Evolutionary conservation across 64 coral and sea anemone genomes (phyloP), one percentile per base, ranked within the genome.

Genomic region (Cladopsammia gracilis): DNA sequence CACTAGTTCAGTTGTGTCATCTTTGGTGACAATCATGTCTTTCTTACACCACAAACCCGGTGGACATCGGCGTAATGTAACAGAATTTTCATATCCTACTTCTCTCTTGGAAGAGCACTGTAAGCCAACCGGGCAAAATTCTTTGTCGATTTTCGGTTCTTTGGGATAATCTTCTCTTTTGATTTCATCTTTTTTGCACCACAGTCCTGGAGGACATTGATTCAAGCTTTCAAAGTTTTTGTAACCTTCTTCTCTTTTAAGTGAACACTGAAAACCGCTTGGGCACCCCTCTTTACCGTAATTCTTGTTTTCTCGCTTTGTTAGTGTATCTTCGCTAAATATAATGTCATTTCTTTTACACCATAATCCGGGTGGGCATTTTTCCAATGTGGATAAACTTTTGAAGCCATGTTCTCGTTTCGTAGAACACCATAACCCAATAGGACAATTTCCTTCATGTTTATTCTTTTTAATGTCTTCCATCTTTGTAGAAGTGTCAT

Each of bases 11-110:
- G 8, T 67, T 44, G 13, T 50, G 10, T 46, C 61, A 15, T 68
- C 80, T 43, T 80, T 60, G 77, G 24, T 58, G 0, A 20, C 34
- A 75, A 74, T 60, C 26, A 50, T 61, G 20, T 78, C 80, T 77
- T 71, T 73, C 58, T 86, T 92, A 24, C 90, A 92, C 90, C 90
- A 92, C 70, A 92, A 46, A 24, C 90, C 90, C 8, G 90, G 90
- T 56, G 90, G 90, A 66, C 91, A 93, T 0, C 53, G 23, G 7
- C 10, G 47, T 42, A 75, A 34, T 20, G 72, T 62, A 20, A 18
- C 19, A 25, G 50, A 61, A 19, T 46, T 67, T 26, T 76, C 58
- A 64, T 58, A 73, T 45, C 59, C 70, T 0, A 20, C 26, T 7
- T 60, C 59, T 23, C 62, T 61, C 89, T 72, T 80, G 44, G 45